Base-by-base conservation (phyloP, 1,140 invertebrate species). In the Prorops nasuta region DNA sequence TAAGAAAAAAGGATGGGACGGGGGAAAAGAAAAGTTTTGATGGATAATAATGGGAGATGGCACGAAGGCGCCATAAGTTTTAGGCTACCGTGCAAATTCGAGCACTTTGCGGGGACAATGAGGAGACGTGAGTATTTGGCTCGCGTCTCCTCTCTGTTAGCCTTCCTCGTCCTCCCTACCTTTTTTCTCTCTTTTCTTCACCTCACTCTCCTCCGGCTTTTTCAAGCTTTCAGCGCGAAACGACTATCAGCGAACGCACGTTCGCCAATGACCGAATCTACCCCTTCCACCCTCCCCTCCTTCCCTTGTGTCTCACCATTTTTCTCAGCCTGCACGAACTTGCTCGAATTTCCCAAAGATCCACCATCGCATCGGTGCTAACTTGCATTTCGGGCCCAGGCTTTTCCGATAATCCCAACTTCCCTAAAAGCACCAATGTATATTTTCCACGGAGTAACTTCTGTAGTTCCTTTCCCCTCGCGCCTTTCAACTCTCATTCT, bases 371-470 rank as follows among this genome's bases (percentile, higher is more conserved):
- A 45, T 58, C 36, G 44, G 35, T 17, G 31, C 38, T 49, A 49
- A 53, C 57, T 56, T 49, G 49, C 50, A 38, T 54, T 60, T 63
- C 59, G 49, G 49, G 58, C 38, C 49, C 44, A n/a, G n/a, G 49
- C 42, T 60, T 64, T 56, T 38, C 53, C 56, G 56, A 64, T 64
- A 64, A 63, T 59, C 56, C 47, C 47, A 40, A 63, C 56, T 52
- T 64, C 49, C 41, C 37, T 54, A 46, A 64, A 64, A 64, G 51
- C 50, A 34, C 21, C 24, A 41, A 42, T 53, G 53, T 62, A 60
- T 63, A 63, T 64, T 64, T 63, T 63, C 21, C 56, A 35, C 34
- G 35, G 46, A 54, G 48, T 31, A 60, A 63, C 39, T 54, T 57
- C 42, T 28, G 34, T 36, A 36, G 17, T 51, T 28, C n/a, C n/a